Percentiles rank a stretch among this genome's conserved stretches.
Conservation (phyloP, 2,888 invertebrate genomes). For the Drosophila rubida region DNA sequence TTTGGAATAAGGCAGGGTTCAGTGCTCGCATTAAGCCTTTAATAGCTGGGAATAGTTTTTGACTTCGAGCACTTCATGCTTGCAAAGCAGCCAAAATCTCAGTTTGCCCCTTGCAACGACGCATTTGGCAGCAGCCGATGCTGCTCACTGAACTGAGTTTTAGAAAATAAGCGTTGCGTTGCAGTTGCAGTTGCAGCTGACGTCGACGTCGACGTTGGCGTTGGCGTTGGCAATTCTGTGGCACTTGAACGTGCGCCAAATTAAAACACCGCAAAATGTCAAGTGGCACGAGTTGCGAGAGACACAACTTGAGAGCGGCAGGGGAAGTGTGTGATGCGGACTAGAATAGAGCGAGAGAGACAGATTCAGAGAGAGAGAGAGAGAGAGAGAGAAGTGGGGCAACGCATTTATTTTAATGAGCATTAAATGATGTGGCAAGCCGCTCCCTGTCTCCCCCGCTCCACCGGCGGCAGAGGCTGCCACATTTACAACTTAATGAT, state of each 20-base stretch:
- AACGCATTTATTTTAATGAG: constrained; percentile 75
- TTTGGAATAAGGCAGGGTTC: too few relatives aligned
- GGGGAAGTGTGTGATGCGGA: background rate
- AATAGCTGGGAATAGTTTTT: background rate
- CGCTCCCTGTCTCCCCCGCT: constrained; percentile 1
- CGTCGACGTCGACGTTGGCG: background rate
- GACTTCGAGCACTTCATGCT: background rate
- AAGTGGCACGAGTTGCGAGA: constrained; percentile 56
- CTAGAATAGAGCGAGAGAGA: too few relatives aligned
- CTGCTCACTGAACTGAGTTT: constrained; percentile 20
- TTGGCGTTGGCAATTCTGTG: constrained; percentile 30
- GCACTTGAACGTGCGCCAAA: constrained; percentile 72
- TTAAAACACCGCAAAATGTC: constrained; percentile 77
- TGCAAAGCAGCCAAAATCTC: background rate
- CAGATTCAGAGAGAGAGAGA: too few relatives aligned
- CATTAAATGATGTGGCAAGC: constrained; percentile 76
- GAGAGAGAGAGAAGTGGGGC: constrained; percentile 52
- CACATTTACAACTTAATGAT: constrained; percentile 75
- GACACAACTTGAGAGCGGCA: background rate
- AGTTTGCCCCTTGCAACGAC: background rate
- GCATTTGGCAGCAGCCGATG: constrained; percentile 6
- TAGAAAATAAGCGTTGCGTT: background rate
- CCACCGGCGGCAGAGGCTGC: background rate
- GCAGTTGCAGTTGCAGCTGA: background rate
- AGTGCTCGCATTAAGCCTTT: background rate